A percentile compares a stretch with the other conserved stretches of the same genome.
phyloP scores from a whole-genome alignment of 2,797 vertebrate species.

The Lophotriccus pileatus region DNA sequence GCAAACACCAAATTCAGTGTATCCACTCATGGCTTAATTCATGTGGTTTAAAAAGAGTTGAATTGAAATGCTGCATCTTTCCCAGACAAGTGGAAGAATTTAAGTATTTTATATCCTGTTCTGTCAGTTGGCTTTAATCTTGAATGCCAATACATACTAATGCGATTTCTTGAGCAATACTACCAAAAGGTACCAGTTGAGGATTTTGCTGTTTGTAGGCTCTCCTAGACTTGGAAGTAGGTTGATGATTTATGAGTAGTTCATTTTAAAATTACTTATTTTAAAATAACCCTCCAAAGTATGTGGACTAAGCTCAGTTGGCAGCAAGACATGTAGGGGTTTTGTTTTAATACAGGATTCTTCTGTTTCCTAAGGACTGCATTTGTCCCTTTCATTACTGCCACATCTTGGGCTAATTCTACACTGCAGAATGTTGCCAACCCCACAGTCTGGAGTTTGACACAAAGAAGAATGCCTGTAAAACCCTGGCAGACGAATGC shows the following conservation, averaged over 20 bases:
- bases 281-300: neutral
- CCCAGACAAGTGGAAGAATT: neutral
- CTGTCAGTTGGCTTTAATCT: neutral
- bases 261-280: neutral
- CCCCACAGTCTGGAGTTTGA: neutral
- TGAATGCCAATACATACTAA: neutral
- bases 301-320: neutral
- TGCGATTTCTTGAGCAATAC: neutral
- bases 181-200: neutral
- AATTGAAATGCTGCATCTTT: neutral
- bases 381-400: constrained; percentile 10
- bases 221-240: neutral
- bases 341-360: neutral
- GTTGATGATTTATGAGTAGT: neutral
- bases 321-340: neutral
- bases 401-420: constrained; percentile 45
- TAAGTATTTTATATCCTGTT: neutral
- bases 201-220: neutral
- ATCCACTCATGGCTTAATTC: neutral
- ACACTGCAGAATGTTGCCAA: neutral
- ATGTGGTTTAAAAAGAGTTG: neutral
- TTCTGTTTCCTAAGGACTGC: neutral
- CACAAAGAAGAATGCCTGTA: constrained; percentile 32
- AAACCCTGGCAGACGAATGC: neutral
- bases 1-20: neutral